Base-by-base conservation (phyloP, 2,797 vertebrate genomes). In the Peromyscus melanophrys region DNA sequence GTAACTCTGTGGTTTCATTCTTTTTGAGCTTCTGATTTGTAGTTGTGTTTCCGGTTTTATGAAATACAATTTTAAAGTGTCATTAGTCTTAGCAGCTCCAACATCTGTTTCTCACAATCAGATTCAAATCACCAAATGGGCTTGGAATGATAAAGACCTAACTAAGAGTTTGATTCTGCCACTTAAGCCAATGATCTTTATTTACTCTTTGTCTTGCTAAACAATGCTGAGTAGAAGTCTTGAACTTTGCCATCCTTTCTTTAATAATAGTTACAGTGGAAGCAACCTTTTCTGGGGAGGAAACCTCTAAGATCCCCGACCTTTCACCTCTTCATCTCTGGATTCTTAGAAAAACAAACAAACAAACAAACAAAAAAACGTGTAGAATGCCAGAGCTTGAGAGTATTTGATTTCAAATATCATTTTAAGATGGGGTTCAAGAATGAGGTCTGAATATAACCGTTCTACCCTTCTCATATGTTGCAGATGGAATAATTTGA, bases 41-140 rank as follows among this genome's bases (percentile, higher is more conserved):
- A 82, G 88, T 75, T 92, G 7, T 89, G 71, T 75, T 94, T 96
- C 96, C 40, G 83, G 90, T 96, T 97, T 95, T 96, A 84, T 85
- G 92, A 78, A 96, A 93, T 65, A 61, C 52, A 97, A 95, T 34
- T 92, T 86, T 85, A 91, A 87, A 91, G 76, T 97, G 92, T 88
- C 93, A 93, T 95, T 92, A 27, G 85, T 96, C 86, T 95, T 89
- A 90, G 37, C 13, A 90, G 34, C 61, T 92, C 93, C 91, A 96
- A 73, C 94, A 93, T 96, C 84, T 92, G 88, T 92, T 77, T 69
- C 89, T 55, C 49, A 78, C 81, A 71, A 69, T 63, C 10, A 46
- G 49, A 57, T 85, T 93, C 89, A 89, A 43, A 92, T 96, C 73
- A 73, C 29, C 6, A 93, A 93, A 80, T 65, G 89, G 80, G 91